These are phyloP conservation scores for Atta colombica DNA, from an alignment of 1,140 invertebrate species.

Conservation along the genomic window DNA sequence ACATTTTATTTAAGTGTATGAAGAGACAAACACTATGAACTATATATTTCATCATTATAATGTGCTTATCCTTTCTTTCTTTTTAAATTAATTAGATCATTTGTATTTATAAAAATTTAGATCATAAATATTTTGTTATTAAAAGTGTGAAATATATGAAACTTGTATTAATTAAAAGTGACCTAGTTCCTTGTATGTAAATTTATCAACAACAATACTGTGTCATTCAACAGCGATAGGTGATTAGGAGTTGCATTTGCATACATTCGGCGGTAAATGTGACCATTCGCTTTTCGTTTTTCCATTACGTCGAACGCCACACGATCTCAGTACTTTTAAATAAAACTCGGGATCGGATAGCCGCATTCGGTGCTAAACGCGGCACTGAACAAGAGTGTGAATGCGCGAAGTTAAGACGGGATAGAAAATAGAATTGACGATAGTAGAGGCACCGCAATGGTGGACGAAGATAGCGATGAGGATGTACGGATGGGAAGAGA, in stretches of 20 bases:
- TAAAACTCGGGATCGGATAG: constrained; percentile 31
- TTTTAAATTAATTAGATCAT: too few species aligned
- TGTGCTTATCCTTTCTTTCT: too few species aligned
- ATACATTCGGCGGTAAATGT: constrained; percentile 11
- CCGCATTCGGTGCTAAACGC: constrained; percentile 38
- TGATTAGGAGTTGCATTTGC: background rate
- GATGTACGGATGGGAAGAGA: constrained; percentile 69
- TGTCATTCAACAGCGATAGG: too few species aligned
- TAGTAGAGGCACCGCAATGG: constrained; percentile 36
- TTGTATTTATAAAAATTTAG: too few species aligned
- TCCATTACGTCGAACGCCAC: constrained; percentile 31
- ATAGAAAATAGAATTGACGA: constrained; percentile 58
- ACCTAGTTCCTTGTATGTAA: too few species aligned
- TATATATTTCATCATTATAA: too few species aligned
- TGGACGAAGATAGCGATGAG: constrained; percentile 40
- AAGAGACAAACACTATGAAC: too few species aligned
- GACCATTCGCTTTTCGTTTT: constrained; percentile 27
- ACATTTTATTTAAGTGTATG: too few species aligned
- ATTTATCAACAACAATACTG: too few species aligned
- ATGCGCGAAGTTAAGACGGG: constrained; percentile 40
- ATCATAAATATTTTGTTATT: too few species aligned
- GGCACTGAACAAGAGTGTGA: constrained; percentile 40
- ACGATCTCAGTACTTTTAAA: constrained; percentile 30
- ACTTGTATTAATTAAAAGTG: too few species aligned
- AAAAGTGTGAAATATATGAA: too few species aligned